Conservation (phyloP, 2,113 vertebrate genomes). For the Festucalex cinctus region DNA sequence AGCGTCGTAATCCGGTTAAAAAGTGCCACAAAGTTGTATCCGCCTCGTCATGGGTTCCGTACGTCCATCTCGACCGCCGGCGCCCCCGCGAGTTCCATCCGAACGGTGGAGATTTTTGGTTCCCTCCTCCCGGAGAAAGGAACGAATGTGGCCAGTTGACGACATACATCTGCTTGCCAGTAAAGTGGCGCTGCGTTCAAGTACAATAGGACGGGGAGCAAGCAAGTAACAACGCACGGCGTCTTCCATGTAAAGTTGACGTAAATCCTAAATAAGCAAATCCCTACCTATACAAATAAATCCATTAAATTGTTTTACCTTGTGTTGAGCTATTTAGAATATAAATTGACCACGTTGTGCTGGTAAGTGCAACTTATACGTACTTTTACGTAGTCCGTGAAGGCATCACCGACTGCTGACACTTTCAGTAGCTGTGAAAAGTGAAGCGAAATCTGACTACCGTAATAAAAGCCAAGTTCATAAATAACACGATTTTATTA, state of each 20-base stretch:
- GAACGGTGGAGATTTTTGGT: conserved; percentile 50
- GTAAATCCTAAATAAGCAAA: too few species aligned
- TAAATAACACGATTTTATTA: neutral
- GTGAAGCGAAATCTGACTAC: neutral
- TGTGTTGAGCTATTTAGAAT: neutral
- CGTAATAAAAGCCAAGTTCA: neutral
- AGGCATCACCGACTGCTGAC: neutral
- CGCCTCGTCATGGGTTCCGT: neutral
- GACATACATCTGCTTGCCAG: conserved; percentile 65
- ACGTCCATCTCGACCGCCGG: conserved; percentile 28
- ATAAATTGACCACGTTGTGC: neutral
- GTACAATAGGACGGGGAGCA: neutral
- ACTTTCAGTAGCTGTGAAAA: conserved; percentile 8
- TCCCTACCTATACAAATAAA: neutral
- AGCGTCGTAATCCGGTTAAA: neutral
- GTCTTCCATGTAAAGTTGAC: neutral
- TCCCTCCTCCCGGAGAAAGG: conserved; percentile 35
- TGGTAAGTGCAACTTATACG: rapidly evolving
- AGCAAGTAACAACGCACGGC: too few species aligned
- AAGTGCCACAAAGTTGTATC: conserved; percentile 14
- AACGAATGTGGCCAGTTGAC: conserved; percentile 37
- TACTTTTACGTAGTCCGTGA: neutral
- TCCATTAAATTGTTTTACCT: neutral
- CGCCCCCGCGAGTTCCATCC: conserved; percentile 34
- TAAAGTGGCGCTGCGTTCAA: conserved; percentile 19